phyloP scores from a whole-genome alignment of 2,113 vertebrate species.

The Passer montanus region DNA sequence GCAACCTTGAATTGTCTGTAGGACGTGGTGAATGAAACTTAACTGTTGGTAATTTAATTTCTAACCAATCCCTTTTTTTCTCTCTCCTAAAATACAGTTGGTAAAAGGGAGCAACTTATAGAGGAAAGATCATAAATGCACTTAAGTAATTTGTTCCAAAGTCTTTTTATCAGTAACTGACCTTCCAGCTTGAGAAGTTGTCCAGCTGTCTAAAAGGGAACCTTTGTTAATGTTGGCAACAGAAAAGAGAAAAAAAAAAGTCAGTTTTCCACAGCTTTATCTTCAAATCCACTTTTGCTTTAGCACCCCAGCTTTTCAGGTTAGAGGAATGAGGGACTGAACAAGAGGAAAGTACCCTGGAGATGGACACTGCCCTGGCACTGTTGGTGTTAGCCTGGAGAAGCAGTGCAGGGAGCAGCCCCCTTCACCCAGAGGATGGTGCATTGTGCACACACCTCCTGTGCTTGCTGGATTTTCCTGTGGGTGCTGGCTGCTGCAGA shows the following conservation, averaged over 20 bases:
- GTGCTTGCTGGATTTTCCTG: not conserved
- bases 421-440: not conserved
- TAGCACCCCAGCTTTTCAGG: not conserved
- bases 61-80: not conserved
- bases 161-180: not conserved
- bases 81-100: not conserved
- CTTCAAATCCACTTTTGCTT: not conserved
- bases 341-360: not conserved
- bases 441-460: not conserved
- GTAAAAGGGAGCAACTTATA: not conserved
- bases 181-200: not conserved
- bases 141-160: not conserved
- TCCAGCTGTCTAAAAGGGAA: not conserved
- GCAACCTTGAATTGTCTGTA: not conserved
- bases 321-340: not conserved
- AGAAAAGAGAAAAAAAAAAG: not conserved
- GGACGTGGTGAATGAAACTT: not conserved
- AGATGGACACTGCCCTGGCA: fast-evolving
- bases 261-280: not conserved
- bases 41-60: not conserved
- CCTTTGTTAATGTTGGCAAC: not conserved
- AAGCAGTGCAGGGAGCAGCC: not conserved
- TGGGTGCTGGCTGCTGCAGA: not conserved
- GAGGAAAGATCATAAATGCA: not conserved
- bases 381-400: not conserved